These are phyloP conservation scores for Bombus pascuorum DNA, from an alignment of 1,140 invertebrate genomes.

Conservation along the genomic window DNA sequence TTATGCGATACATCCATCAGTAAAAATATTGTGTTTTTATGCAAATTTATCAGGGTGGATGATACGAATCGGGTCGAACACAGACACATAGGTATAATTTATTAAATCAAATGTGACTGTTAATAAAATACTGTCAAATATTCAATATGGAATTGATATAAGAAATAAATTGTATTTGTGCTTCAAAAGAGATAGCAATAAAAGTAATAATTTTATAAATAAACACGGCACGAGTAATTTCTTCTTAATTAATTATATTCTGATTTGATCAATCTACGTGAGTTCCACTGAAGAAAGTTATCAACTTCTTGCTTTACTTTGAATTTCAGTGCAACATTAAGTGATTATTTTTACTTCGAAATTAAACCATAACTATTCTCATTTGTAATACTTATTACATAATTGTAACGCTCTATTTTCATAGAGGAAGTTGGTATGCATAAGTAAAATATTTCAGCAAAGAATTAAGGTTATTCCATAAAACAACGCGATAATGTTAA, in stretches of 20 bases:
- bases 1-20: not conserved
- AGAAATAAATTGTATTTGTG: not conserved
- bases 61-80: not conserved
- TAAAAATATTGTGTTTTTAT: not conserved
- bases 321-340: not conserved
- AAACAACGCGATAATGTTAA: not conserved
- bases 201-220: not conserved
- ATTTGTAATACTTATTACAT: not conserved
- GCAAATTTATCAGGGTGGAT: not conserved
- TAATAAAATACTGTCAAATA: not conserved
- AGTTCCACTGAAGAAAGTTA: not conserved
- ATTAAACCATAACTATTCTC: not conserved
- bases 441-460: not conserved
- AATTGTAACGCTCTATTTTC: not conserved
- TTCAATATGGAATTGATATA: not conserved
- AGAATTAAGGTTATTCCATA: not conserved
- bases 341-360: not conserved
- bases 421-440: not conserved
- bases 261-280: not conserved
- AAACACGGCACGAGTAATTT: not conserved
- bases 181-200: no score
- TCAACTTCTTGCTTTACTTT: not conserved
- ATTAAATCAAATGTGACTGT: not conserved
- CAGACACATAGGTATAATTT: not conserved
- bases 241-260: not conserved